Conservation (phyloP, 2,797 vertebrate species). For the Lepilemur ruficaudatus region DNA sequence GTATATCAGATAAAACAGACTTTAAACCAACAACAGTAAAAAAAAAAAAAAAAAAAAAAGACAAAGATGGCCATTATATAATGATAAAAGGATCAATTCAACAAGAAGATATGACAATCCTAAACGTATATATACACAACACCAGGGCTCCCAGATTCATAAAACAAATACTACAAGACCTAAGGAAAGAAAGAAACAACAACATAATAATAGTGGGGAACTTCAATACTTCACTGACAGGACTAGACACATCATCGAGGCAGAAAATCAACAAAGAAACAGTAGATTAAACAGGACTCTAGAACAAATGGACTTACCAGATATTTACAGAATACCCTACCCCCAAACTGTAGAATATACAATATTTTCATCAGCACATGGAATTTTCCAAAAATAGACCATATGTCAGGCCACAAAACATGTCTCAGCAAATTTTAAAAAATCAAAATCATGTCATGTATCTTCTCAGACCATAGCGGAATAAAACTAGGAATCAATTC, state of each 20-base stretch:
- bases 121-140: neutral
- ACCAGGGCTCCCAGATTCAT: neutral
- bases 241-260: neutral
- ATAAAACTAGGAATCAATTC: neutral
- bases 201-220: neutral
- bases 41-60: neutral
- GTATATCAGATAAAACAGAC: neutral
- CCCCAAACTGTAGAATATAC: neutral
- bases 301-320: neutral
- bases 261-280: neutral
- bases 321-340: neutral
- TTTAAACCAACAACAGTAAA: neutral
- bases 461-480: neutral
- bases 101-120: neutral
- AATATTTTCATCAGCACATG: neutral
- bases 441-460: neutral
- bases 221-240: neutral
- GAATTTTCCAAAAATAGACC: neutral
- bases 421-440: neutral
- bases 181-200: neutral
- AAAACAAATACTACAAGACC: neutral
- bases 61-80: neutral
- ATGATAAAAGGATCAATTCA: neutral
- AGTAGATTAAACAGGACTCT: neutral
- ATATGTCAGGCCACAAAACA: neutral